Evolutionary conservation across 2,113 vertebrate genomes (phyloP).

Genomic region (Gopherus flavomarginatus): DNA sequence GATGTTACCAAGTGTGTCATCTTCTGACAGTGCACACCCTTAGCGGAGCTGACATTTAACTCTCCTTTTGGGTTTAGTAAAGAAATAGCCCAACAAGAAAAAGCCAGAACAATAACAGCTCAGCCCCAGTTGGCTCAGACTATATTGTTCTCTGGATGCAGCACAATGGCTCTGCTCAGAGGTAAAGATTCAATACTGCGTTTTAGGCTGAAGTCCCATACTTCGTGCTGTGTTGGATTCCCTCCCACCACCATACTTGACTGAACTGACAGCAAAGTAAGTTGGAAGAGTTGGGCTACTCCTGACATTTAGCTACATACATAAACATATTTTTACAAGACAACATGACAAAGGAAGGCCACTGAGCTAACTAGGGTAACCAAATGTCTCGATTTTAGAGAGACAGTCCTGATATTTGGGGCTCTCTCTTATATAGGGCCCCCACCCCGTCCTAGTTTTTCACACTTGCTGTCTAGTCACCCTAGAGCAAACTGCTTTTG

Average conservation of each 20-base stretch:
- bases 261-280: conserved; percentile 14
- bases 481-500: neutral
- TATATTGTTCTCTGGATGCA: conserved; percentile 33
- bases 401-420: too few relatives aligned
- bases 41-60: neutral
- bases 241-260: neutral
- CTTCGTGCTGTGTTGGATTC: conserved; percentile 31
- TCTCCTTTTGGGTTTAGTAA: conserved; percentile 11
- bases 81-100: conserved; percentile 17
- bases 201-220: conserved; percentile 50
- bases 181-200: conserved; percentile 42
- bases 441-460: too few relatives aligned
- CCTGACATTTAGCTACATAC: neutral
- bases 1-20: neutral
- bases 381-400: too few relatives aligned
- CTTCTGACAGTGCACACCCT: neutral
- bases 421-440: too few relatives aligned
- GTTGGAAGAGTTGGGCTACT: conserved; percentile 37
- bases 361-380: neutral
- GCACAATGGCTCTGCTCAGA: conserved; percentile 21
- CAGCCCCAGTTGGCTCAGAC: conserved; percentile 19
- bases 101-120: conserved; percentile 16
- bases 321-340: conserved; percentile 51
- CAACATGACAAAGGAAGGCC: conserved; percentile 23
- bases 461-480: too few relatives aligned